Conservation (phyloP, 2,113 vertebrate species). For the Phoxinus phoxinus region DNA sequence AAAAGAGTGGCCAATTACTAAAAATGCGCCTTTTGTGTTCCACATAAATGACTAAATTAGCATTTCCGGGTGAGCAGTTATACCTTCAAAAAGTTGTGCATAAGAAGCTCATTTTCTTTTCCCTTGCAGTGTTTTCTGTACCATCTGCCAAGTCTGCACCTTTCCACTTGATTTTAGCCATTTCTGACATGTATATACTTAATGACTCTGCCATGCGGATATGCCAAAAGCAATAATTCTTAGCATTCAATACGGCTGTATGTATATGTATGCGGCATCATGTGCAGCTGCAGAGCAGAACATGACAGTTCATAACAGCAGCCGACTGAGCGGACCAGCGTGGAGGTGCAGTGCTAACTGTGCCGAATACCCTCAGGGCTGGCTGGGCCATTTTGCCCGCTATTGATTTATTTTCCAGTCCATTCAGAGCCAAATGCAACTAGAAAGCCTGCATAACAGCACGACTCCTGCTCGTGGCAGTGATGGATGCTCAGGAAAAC, state of each 20-base stretch:
- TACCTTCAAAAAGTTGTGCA: not conserved
- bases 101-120: not conserved
- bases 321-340: not conserved
- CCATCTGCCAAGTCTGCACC: not conserved
- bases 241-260: not conserved
- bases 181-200: not conserved
- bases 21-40: not conserved
- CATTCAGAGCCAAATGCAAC: constrained; percentile 13
- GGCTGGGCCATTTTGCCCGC: constrained; percentile 8
- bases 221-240: not conserved
- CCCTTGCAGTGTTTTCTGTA: not conserved
- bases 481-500: constrained; percentile 37
- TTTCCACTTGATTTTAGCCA: not conserved
- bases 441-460: constrained; percentile 10
- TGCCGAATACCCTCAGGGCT: constrained; percentile 3
- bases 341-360: not conserved
- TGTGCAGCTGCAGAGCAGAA: not conserved
- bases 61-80: not conserved
- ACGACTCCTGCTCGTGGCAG: not conserved
- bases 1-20: not conserved
- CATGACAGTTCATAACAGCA: constrained; percentile 17
- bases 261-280: not conserved
- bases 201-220: constrained; percentile 13
- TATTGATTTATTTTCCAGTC: constrained; percentile 28
- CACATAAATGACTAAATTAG: not conserved